Evolutionary conservation across 2,888 invertebrate genomes (phyloP).

Genomic region (Byasa hedistus): DNA sequence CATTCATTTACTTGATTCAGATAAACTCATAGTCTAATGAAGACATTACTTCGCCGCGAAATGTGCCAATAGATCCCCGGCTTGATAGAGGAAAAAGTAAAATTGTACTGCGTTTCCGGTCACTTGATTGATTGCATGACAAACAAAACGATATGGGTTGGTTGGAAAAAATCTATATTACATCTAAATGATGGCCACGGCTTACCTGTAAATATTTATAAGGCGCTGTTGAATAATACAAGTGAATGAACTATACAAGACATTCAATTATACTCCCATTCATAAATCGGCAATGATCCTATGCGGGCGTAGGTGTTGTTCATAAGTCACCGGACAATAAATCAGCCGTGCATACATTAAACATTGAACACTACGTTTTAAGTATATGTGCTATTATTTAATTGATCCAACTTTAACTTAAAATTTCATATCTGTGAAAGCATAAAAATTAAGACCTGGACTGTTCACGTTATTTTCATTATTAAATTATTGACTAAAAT

Average conservation of each 20-base stretch:
- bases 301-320: conserved; percentile 58
- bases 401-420: not conserved
- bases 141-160: conserved; percentile 8
- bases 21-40: conserved; percentile 46
- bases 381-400: not conserved
- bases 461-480: not conserved
- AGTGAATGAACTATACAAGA: conserved; percentile 58
- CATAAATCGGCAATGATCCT: conserved; percentile 58
- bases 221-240: conserved; percentile 35
- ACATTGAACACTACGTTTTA: conserved; percentile 11
- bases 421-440: not conserved
- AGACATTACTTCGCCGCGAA: conserved; percentile 23
- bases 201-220: conserved; percentile 44
- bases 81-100: conserved; percentile 38
- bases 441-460: not conserved
- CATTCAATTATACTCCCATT: conserved; percentile 65
- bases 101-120: conserved; percentile 16
- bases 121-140: conserved; percentile 18
- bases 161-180: conserved; percentile 19
- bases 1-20: conserved; percentile 74
- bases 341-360: conserved; percentile 38
- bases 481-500: conserved; percentile 24
- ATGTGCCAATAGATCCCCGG: conserved; percentile 31
- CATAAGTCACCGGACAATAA: conserved; percentile 56
- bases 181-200: conserved; percentile 13